Evolutionary conservation across 2,888 invertebrate genomes (phyloP), one percentile per base, ranked within the genome.

Genomic region (Hyposoter didymator): DNA sequence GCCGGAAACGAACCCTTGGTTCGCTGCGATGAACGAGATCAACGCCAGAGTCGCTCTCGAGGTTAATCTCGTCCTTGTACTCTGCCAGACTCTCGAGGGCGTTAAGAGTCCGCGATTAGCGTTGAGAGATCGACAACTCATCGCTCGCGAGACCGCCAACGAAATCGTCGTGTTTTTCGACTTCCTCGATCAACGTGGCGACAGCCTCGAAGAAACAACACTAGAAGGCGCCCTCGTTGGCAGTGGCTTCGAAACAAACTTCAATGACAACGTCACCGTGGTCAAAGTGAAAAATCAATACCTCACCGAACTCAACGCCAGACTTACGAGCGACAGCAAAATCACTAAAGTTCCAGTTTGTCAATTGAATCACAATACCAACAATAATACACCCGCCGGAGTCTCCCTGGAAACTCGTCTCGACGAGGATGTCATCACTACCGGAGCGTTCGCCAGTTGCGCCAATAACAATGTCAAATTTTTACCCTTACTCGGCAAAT

Each of bases 131-230:
- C 89, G 93, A 22, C 93, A 94, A 55, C 82, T 94, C 0, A 94
- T 94, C 62, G 93, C 91, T 3, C 90, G 94, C 0, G 93, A 94
- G 84, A 94, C 94, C 0, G 93, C 93, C 1, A 94, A 93, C 5
- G 94, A 94, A 79, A 89, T 94, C 5, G 92, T 93, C 0, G 90
- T 94, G 0, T 93, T 94, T 79, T 94, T 94, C 35, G 94, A 94
- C 70, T 94, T 94, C 75, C 89, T 94, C 1, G 93, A 93, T 35
- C 92, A 93, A 47, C 87, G 90, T 5, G 90, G 89, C 4, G 78
- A 87, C 4, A 90, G 88, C 5, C 88, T 91, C 0, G 91, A 90
- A 28, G 90, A 90, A n/a, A 91, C 91, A 90, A 72, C 81, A 22
- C 83, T 87, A 39, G 87, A 89, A 55, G 89, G 80, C 32, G 86